A percentile compares a stretch with the other conserved stretches of the same genome.
These are phyloP conservation scores for Muraenolepis orangiensis DNA, from an alignment of 2,797 vertebrate species.

Conservation along the genomic window DNA sequence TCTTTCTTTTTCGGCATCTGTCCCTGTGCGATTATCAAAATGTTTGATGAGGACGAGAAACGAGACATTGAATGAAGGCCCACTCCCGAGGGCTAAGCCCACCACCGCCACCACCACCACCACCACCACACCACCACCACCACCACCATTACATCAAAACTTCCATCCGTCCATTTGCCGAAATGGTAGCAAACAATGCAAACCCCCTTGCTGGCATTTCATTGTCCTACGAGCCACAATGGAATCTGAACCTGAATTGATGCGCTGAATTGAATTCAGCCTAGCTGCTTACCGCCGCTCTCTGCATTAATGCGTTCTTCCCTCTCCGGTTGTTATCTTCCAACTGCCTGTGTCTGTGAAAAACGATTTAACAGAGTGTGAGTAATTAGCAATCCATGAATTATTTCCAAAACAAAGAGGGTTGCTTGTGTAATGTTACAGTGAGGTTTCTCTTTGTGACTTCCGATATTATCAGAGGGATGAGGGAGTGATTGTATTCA, in stretches of 20 bases:
- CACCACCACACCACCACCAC: slow-evolving; percentile 27
- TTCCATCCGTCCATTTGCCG: slow-evolving; percentile 41
- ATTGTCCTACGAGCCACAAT: slow-evolving; percentile 76
- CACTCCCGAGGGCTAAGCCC: slow-evolving; percentile 17
- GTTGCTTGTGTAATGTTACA: slow-evolving; percentile 9
- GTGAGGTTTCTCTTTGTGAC: background rate
- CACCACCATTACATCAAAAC: slow-evolving; percentile 51
- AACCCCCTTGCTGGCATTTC: slow-evolving; percentile 70
- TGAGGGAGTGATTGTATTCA: background rate
- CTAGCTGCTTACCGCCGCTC: slow-evolving; percentile 58
- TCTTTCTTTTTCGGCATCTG: slow-evolving; percentile 46
- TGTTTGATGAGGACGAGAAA: slow-evolving; percentile 60
- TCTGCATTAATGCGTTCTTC: slow-evolving; percentile 69
- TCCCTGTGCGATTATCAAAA: slow-evolving; percentile 62
- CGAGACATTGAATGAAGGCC: slow-evolving; percentile 68
- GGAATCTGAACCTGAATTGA: slow-evolving; percentile 66
- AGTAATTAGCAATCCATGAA: slow-evolving; percentile 31
- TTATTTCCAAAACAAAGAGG: slow-evolving; percentile 8
- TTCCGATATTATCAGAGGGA: background rate
- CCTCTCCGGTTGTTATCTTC: slow-evolving; percentile 60
- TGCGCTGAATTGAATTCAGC: slow-evolving; percentile 74
- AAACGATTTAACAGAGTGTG: slow-evolving; percentile 28
- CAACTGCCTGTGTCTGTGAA: slow-evolving; percentile 59
- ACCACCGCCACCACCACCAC: slow-evolving; percentile 25
- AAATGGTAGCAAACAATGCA: slow-evolving; percentile 42